Evolutionary conservation across 2,113 vertebrate genomes (phyloP).

Genomic region (Siniperca knerii): DNA sequence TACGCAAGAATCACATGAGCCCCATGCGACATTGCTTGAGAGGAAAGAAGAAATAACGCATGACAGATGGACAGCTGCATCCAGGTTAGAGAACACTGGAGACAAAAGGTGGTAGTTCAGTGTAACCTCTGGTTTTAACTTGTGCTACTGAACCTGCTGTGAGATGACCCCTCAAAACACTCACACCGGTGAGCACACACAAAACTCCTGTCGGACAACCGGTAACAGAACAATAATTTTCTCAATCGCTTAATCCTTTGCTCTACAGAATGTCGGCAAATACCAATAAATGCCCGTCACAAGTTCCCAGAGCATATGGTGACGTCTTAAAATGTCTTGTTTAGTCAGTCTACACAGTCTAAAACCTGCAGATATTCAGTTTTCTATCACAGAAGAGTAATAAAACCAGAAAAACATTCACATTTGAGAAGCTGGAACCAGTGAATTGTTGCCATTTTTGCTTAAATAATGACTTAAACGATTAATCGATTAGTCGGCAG

Average conservation of each 20-base stretch:
- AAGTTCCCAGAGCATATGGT: not conserved
- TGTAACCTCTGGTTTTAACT: not conserved
- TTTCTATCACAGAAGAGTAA: not conserved
- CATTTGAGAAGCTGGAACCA: not conserved
- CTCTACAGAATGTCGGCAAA: too few species aligned
- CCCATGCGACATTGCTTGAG: not conserved
- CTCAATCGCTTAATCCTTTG: not conserved
- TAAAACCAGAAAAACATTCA: not conserved
- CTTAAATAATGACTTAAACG: not conserved
- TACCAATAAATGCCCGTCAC: not conserved
- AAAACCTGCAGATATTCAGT: not conserved
- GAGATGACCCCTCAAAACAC: not conserved
- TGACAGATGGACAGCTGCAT: not conserved
- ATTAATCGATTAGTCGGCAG: not conserved
- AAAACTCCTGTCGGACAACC: not conserved
- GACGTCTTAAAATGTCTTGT: not conserved
- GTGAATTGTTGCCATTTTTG: not conserved
- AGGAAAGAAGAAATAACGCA: slow-evolving; percentile 13
- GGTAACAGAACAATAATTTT: too few species aligned
- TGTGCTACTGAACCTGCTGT: not conserved
- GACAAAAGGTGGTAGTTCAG: not conserved
- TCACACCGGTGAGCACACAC: too few species aligned
- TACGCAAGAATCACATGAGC: slow-evolving; percentile 27
- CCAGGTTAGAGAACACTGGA: not conserved
- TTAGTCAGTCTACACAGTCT: not conserved